Evolutionary conservation across 2,113 vertebrate species (phyloP), one percentile per base, ranked within the genome.

Genomic region (Murina feae): DNA sequence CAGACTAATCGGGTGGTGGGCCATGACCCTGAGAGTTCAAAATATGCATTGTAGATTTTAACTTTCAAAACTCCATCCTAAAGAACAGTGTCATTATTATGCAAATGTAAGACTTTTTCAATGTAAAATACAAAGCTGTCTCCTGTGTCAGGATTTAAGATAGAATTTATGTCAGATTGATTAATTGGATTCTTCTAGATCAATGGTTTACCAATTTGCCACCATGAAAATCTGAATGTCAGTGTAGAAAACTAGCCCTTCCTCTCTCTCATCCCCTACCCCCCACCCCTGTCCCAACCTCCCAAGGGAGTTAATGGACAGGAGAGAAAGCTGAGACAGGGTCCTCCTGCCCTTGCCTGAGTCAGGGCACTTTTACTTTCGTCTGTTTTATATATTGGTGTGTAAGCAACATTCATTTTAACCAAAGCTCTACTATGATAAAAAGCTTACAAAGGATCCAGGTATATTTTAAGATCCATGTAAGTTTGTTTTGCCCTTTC

Each of bases 1-100:
- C 94, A 97, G 47, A 17, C 37, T 28, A 75, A 65, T 83, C 80
- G 91, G 91, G 92, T 66, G 35, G n/a, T 7, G 17, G 18, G 80
- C 86, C 60, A 90, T 95, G 39, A 37, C 71, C 23, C 3, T 65
- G 76, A 47, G 28, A 89, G 39, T 39, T 68, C 76, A 90, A 84
- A 92, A 81, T 58, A n/a, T 16, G n/a, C 18, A 49, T 21, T 30
- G 21, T 58, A 55, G n/a, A 86, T 47, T 81, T n/a, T 55, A 71
- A 93, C 37, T 81, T 81, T 81, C 91, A 53, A 72, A 95, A 65
- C 4, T 9, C 16, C 44, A 93, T 81, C 68, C 39, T 87, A 66
- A 90, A 88, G 6, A 16, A 65, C 11, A 60, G 60, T 71, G 72
- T 68, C 76, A 91, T 87, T 86, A 47, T 25, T 53, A 72, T 1